A percentile compares a stretch with the other conserved stretches of the same genome.
These are phyloP conservation scores for Ia io DNA, from an alignment of 2,113 vertebrate genomes.

Conservation along the genomic window DNA sequence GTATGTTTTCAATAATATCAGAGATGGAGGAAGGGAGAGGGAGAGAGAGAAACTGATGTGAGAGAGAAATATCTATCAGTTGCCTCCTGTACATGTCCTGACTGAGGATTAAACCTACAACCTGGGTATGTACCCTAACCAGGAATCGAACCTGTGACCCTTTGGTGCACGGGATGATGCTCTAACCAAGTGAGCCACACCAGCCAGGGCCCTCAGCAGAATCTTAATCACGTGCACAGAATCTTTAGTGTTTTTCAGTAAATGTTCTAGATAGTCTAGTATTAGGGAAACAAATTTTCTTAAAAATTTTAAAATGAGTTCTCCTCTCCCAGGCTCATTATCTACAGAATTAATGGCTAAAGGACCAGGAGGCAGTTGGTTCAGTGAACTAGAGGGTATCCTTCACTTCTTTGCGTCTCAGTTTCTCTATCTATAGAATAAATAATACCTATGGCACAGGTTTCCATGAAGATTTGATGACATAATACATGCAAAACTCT, in stretches of 20 bases:
- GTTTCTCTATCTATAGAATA: neutral
- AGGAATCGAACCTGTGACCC: neutral
- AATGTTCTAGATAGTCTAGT: neutral
- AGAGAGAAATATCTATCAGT: neutral
- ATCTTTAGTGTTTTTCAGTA: neutral
- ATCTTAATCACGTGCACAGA: neutral
- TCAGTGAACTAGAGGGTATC: neutral
- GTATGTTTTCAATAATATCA: too few species aligned
- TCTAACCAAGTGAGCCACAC: neutral
- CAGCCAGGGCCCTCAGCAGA: neutral
- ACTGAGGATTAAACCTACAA: neutral
- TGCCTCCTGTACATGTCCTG: neutral
- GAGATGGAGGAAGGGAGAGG: too few species aligned
- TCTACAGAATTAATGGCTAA: neutral
- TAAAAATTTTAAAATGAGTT: neutral
- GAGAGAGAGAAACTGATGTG: too few species aligned
- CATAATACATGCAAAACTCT: neutral
- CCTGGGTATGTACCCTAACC: neutral
- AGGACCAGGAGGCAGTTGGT: neutral
- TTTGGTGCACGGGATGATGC: neutral
- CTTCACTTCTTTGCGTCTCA: neutral
- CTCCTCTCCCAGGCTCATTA: neutral
- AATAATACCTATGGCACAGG: neutral
- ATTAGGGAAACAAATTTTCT: neutral
- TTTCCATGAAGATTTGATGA: neutral